Evolutionary conservation across 2,113 vertebrate genomes (phyloP), one percentile per base, ranked within the genome.

Genomic region (Centropus unirufus): DNA sequence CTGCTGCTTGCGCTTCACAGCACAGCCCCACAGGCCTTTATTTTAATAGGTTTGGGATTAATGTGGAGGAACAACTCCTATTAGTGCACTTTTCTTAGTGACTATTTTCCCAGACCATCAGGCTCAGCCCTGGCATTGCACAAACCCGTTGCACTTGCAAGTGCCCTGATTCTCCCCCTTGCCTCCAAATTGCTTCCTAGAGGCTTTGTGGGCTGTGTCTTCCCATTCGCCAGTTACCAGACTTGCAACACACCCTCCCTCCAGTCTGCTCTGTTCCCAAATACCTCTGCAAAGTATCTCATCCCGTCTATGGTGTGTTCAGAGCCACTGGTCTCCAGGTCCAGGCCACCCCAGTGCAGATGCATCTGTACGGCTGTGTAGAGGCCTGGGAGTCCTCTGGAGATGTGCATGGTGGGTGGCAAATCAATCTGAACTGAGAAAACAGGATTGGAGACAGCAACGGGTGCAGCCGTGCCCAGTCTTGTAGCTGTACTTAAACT

Each of bases 281-380:
- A 2, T 83, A 99, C 99, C 99, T 99, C 99, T 3, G 98, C 98
- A 4, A 98, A 96, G 78, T 98, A 98, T 40, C 99, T 98, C 91
- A 98, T 97, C 18, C 99, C 99, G 0, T 99, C 98, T 1, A 99
- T 3, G 14, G 99, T 99, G 96, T 99, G 99, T 90, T 99, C 99
- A 0, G 99, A 98, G 78, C 99, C 99, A 0, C 99, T 99, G 89
- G 94, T 97, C 95, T 99, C 98, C 22, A 97, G 92, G 77, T 98
- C 97, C 73, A 92, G 97, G 14, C 98, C 98, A 0, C 99, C 99
- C 99, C 99, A 99, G 96, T 99, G 99, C 66, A 99, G 97, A 86
- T 99, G 99, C 98, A 99, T 98, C 97, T 99, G 99, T 32, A 98
- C 88, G 0, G 99, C 98, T 0, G 96, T 97, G 95, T 98, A 99